phyloP scores from a whole-genome alignment of 2,888 invertebrate species.

The Selenia dentaria region DNA sequence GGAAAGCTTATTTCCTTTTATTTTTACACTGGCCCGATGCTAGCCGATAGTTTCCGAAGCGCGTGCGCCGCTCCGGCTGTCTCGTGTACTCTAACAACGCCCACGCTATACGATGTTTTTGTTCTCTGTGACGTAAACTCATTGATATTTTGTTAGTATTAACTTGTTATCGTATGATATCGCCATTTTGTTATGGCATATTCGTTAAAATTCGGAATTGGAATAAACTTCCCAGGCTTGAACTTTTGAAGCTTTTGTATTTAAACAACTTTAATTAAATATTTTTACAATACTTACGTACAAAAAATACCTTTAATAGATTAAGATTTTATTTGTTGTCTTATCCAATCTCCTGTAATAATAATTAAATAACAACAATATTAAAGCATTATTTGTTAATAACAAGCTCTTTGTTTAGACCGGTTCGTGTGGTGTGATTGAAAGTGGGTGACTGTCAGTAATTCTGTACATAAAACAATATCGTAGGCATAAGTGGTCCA shows the following conservation, averaged over 20 bases:
- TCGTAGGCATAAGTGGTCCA: slow-evolving; percentile 48
- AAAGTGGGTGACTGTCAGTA: slow-evolving; percentile 72
- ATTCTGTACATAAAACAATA: slow-evolving; percentile 24
- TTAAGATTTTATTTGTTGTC: too few relatives aligned
- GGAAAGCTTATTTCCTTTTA: slow-evolving; percentile 46
- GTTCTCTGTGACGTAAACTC: slow-evolving; percentile 62
- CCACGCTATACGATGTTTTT: slow-evolving; percentile 51
- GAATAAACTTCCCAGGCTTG: slow-evolving; percentile 5
- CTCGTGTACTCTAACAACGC: slow-evolving; percentile 38
- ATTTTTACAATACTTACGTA: too few relatives aligned
- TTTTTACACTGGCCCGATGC: slow-evolving; percentile 46
- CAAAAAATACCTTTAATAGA: too few relatives aligned
- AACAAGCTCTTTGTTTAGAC: slow-evolving; percentile 63
- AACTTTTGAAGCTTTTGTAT: slow-evolving; percentile 4
- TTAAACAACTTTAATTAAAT: slow-evolving; percentile 8
- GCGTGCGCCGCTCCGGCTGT: slow-evolving; percentile 53
- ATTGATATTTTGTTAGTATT: slow-evolving; percentile 58
- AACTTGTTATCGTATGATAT: not conserved
- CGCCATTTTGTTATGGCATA: too few relatives aligned
- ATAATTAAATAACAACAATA: slow-evolving; percentile 37
- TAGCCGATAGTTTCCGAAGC: slow-evolving; percentile 58
- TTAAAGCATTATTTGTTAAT: too few relatives aligned
- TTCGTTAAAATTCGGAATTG: slow-evolving; percentile 8
- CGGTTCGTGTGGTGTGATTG: slow-evolving; percentile 64
- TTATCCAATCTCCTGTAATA: too few relatives aligned